phyloP scores from a whole-genome alignment of 2,113 vertebrate species.

The Pelobates fuscus region DNA sequence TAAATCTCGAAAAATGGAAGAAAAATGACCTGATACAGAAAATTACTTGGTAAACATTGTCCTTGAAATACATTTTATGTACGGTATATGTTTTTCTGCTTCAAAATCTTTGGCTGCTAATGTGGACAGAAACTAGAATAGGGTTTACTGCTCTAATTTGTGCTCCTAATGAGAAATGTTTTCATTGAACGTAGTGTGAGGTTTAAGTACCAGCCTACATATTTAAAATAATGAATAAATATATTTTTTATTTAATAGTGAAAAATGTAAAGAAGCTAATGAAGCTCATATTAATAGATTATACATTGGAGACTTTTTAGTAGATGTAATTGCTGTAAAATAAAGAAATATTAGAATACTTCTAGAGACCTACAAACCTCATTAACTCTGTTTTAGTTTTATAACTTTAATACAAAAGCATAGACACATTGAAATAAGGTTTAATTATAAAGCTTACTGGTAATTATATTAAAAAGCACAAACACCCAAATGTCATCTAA shows the following conservation, averaged over 20 bases:
- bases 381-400: constrained; percentile 45
- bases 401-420: constrained; percentile 36
- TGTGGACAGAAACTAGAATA: not conserved
- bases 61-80: no score
- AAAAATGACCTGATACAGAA: no score
- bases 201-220: not conserved
- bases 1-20: no score
- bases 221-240: constrained; percentile 45
- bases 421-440: not conserved
- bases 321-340: constrained; percentile 38
- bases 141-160: not conserved
- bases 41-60: no score
- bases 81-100: no score
- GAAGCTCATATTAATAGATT: not conserved
- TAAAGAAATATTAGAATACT: constrained; percentile 24
- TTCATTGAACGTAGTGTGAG: not conserved
- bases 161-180: constrained; percentile 3
- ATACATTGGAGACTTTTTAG: constrained; percentile 1
- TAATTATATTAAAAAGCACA: not conserved
- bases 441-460: not conserved
- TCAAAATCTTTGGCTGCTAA: not conserved
- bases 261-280: constrained; percentile 14
- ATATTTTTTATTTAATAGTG: constrained; percentile 43
- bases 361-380: constrained; percentile 12
- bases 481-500: not conserved